Base-by-base conservation (phyloP, 2,888 invertebrate species). In the Phanerotoma sp. region DNA sequence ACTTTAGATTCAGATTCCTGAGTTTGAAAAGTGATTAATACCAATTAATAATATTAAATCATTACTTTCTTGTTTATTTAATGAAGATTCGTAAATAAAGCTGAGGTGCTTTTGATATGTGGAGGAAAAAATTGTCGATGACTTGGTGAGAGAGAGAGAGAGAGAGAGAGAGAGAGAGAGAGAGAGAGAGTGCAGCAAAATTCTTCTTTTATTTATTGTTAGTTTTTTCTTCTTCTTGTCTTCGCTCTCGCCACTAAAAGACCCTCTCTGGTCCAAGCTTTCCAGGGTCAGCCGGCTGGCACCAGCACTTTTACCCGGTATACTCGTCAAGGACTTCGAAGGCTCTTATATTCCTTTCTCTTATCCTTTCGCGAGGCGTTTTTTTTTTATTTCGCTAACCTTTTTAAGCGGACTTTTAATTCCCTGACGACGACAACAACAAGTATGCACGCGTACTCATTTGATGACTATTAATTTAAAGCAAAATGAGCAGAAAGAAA, bases 281-380 rank as follows among this genome's bases (percentile, higher is more conserved):
- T 63, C 74, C 75, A 74, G 75, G 75, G 75, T 75, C 75, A 74
- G 73, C 75, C 74, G 73, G 74, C 73, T 74, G 71, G 72, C 72
- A 70, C 69, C 64, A 65, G 68, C 72, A 74, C 74, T 74, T 74
- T 74, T 75, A 74, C 74, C 70, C 70, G 71, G 69, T 68, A 62
- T 67, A 67, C 71, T 70, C 74, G n/a, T 73, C 75, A 74, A 75
- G 75, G 75, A 74, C 75, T 74, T 70, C 54, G 69, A 66, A 69
- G 72, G 68, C 74, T 74, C 71, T 71, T 75, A 71, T n/a, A n/a
- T 74, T 75, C 75, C 75, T 76, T 75, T 75, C 75, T 75, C 75
- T 75, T 75, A 75, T 75, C 75, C 75, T 75, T 76, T 75, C 75
- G 69, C 70, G 65, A 64, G 60, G 64, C 68, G n/a, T n/a, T n/a